A percentile compares a stretch with the other conserved stretches of the same genome.
These are phyloP conservation scores for Pocota personata DNA, from an alignment of 2,888 invertebrate genomes.

Conservation along the genomic window DNA sequence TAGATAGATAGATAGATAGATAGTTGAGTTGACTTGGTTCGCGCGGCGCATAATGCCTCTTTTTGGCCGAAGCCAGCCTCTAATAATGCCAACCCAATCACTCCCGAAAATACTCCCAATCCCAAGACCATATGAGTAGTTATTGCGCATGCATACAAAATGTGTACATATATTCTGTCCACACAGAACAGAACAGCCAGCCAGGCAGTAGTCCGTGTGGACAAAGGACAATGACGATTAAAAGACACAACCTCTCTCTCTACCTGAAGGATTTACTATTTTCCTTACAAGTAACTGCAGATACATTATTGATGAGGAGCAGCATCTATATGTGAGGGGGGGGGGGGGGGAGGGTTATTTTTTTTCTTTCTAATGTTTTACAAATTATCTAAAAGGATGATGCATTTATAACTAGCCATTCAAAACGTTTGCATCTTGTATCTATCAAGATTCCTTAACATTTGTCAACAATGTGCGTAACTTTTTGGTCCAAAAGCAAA, in stretches of 20 bases:
- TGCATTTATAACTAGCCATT: too few species aligned
- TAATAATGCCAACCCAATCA: slow-evolving; percentile 72
- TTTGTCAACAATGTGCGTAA: slow-evolving; percentile 15
- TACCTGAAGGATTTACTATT: slow-evolving; percentile 56
- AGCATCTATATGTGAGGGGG: too few species aligned
- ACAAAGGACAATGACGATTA: slow-evolving; percentile 69
- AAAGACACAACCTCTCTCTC: slow-evolving; percentile 47
- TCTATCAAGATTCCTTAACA: not conserved
- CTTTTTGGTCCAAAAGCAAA: not conserved
- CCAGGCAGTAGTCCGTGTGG: slow-evolving; percentile 53
- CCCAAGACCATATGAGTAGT: slow-evolving; percentile 72
- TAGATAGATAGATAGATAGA: slow-evolving; percentile 47
- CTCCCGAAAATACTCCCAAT: slow-evolving; percentile 74
- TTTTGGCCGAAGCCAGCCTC: slow-evolving; percentile 70
- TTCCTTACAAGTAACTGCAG: slow-evolving; percentile 9
- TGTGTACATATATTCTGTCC: slow-evolving; percentile 55
- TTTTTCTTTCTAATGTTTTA: not conserved
- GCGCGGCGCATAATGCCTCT: slow-evolving; percentile 66
- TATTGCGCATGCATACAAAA: slow-evolving; percentile 74
- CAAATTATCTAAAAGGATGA: not conserved
- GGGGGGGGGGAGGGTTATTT: not conserved
- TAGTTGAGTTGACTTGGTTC: slow-evolving; percentile 64
- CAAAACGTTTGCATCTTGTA: not conserved
- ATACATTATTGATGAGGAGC: slow-evolving; percentile 32
- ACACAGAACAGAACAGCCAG: slow-evolving; percentile 28